These are phyloP conservation scores for Carettochelys insculpta DNA, from an alignment of 2,113 vertebrate species.

Conservation along the genomic window DNA sequence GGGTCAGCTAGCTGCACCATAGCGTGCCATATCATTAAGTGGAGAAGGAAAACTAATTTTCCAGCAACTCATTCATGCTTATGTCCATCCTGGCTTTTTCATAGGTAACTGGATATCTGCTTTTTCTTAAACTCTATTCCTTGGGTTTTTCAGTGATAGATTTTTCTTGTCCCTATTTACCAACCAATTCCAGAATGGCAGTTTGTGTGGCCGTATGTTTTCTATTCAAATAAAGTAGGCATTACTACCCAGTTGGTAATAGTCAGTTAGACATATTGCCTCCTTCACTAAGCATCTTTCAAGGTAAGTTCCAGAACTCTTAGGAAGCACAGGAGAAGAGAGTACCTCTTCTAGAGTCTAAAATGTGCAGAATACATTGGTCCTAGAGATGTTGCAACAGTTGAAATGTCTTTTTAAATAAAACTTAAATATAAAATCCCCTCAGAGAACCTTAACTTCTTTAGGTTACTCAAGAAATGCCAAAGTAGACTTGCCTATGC, in stretches of 20 bases:
- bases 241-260: background rate
- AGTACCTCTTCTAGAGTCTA: too few species aligned
- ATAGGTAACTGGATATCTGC: background rate
- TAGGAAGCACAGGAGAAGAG: background rate
- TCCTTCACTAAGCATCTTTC: background rate
- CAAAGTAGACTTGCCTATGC: too few species aligned
- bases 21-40: background rate
- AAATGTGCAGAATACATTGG: background rate
- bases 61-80: background rate
- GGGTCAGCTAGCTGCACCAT: background rate
- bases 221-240: background rate
- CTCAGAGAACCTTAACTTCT: too few species aligned
- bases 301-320: background rate
- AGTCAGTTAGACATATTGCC: background rate
- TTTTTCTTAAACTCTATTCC: background rate
- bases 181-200: background rate
- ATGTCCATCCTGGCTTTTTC: background rate
- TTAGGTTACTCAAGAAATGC: too few species aligned
- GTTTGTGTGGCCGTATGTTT: background rate
- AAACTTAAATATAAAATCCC: background rate
- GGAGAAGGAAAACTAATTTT: background rate
- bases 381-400: background rate
- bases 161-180: too few species aligned
- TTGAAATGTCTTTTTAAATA: background rate
- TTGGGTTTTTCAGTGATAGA: background rate